Evolutionary conservation across 2,797 vertebrate species (phyloP), one percentile per base, ranked within the genome.

Genomic region (Dendrocincla tyrannina): DNA sequence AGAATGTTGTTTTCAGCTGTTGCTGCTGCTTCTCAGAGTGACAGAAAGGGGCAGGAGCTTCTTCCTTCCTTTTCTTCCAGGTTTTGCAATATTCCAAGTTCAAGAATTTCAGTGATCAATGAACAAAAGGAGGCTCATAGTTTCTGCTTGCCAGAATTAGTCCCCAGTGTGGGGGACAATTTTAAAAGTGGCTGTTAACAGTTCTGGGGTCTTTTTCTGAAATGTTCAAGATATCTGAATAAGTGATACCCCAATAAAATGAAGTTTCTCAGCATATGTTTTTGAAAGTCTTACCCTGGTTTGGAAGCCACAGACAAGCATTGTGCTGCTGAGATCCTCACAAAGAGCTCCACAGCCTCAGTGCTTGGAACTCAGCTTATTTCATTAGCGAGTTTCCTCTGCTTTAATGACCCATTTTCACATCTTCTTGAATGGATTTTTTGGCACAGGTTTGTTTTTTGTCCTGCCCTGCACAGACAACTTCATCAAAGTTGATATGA

Each of bases 401-500:
- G 9, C 30, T 80, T 44, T 35, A 41, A 17, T 78, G 50, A 68
- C 5, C 25, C 15, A 4, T 59, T 91, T 35, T 56, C 24, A 80
- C 13, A 91, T 58, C 88, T 7, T 75, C 39, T 69, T 56, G 27
- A 39, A 47, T 19, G 60, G 5, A 23, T 58, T 41, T 58, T 62
- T 80, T 55, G 59, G 49, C 52, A 24, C 98, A 99, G 99, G 99
- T 82, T 97, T 99, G 93, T 99, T 99, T 98, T 99, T 99, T 42
- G 94, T 99, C 95, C 96, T 99, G 96, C 99, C 99, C 1, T 99
- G 99, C 97, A 99, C 99, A 2, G 99, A 99, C 98, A 99, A 97
- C 97, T 99, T 99, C 91, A 99, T 99, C 95, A 99, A 99, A 66
- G 99, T 99, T 97, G 99, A 99, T 98, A 99, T 99, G 99, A 99